Percentiles rank a stretch among this genome's conserved stretches.
phyloP scores from a whole-genome alignment of 2,888 invertebrate genomes.

The Gastrophysa polygoni region DNA sequence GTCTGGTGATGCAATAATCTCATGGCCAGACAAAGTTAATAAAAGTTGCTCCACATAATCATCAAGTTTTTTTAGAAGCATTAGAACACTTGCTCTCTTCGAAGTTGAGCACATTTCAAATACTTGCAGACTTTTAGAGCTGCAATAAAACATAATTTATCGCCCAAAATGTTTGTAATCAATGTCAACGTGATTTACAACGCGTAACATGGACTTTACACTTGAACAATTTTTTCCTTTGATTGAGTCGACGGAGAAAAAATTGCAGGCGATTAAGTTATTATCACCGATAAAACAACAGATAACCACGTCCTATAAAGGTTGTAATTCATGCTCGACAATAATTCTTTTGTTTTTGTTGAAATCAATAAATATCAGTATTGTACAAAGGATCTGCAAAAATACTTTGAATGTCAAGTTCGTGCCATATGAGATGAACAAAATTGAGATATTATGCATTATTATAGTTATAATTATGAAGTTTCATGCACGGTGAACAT shows the following conservation, averaged over 20 bases:
- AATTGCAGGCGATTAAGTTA: constrained; percentile 26
- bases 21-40: background rate
- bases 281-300: constrained; percentile 22
- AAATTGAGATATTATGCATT: no score
- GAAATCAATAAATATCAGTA: background rate
- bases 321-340: background rate
- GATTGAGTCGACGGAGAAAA: constrained; percentile 11
- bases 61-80: background rate
- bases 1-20: background rate
- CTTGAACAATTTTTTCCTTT: constrained; percentile 1
- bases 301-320: constrained; percentile 5
- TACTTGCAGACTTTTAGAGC: constrained; percentile 37
- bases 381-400: no score
- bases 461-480: no score
- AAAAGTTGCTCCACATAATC: background rate
- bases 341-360: constrained; percentile 14
- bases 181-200: constrained; percentile 43
- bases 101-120: constrained; percentile 34
- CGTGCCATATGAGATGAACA: no score
- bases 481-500: no score
- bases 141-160: constrained; percentile 44
- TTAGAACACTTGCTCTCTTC: constrained; percentile 26
- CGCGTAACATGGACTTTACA: constrained; percentile 19
- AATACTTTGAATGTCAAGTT: no score
- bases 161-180: constrained; percentile 43